These are phyloP conservation scores for Poeciliopsis occidentalis DNA, from an alignment of 2,113 vertebrate species.

Conservation along the genomic window DNA sequence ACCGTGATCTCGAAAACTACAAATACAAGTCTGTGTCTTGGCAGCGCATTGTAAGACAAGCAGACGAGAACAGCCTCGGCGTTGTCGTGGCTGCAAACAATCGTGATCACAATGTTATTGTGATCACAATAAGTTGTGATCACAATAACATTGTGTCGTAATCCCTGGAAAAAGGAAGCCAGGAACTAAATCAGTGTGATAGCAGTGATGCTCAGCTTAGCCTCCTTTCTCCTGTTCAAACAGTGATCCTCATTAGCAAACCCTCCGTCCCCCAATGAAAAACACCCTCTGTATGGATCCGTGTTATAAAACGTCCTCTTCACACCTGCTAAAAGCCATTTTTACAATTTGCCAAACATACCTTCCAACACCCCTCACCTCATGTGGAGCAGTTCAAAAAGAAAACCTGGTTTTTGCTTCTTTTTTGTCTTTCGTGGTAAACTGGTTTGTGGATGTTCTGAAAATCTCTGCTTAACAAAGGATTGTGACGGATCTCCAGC, in stretches of 20 bases:
- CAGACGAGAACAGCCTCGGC: slow-evolving; percentile 49
- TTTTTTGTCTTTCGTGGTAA: slow-evolving; percentile 29
- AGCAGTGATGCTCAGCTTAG: slow-evolving; percentile 57
- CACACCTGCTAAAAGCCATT: background rate
- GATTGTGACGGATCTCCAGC: slow-evolving; percentile 29
- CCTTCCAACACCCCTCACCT: slow-evolving; percentile 4
- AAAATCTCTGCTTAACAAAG: slow-evolving; percentile 56
- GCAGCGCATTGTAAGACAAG: slow-evolving; percentile 23
- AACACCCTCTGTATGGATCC: slow-evolving; percentile 51
- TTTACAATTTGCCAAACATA: slow-evolving; percentile 60
- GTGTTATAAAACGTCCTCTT: slow-evolving; percentile 30
- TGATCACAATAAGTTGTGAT: slow-evolving; percentile 70
- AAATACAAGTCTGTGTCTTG: slow-evolving; percentile 10
- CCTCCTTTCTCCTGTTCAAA: slow-evolving; percentile 62
- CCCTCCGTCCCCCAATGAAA: slow-evolving; percentile 16
- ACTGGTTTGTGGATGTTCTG: slow-evolving; percentile 36
- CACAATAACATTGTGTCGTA: slow-evolving; percentile 75
- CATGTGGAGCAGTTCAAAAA: no score
- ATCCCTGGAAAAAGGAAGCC: slow-evolving; percentile 74
- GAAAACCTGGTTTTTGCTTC: no score
- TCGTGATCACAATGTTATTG: slow-evolving; percentile 67
- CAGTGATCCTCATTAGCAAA: slow-evolving; percentile 68
- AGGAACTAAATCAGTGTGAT: slow-evolving; percentile 71
- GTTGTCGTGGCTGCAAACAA: slow-evolving; percentile 70
- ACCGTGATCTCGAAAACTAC: background rate